Evolutionary conservation across 1,140 invertebrate species (phyloP).

Genomic region (Chrysomallon squamiferum): DNA sequence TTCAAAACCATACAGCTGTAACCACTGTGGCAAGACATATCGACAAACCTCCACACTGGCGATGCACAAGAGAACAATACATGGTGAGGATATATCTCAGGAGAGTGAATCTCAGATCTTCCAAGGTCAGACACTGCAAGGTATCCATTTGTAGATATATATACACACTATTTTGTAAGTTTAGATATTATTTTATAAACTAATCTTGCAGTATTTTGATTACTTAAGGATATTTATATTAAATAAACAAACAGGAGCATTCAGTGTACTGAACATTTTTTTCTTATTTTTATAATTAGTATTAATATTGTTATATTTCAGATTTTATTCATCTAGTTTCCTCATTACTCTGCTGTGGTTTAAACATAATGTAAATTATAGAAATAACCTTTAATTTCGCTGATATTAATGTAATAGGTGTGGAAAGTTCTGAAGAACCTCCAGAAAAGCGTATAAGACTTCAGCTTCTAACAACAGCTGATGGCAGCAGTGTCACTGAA

Average conservation of each 20-base stretch:
- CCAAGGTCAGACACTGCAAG: constrained; percentile 7
- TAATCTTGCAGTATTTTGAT: too few species aligned
- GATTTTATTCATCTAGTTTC: too few species aligned
- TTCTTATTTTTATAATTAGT: too few species aligned
- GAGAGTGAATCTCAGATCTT: constrained; percentile 34
- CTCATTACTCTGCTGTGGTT: too few species aligned
- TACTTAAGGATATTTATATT: too few species aligned
- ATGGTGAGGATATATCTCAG: constrained; percentile 51
- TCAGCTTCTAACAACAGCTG: constrained; percentile 6
- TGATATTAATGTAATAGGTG: not conserved
- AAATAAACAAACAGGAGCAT: too few species aligned
- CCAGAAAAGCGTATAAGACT: constrained; percentile 17
- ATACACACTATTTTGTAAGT: not conserved
- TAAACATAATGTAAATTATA: too few species aligned
- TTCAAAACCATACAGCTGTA: constrained; percentile 70
- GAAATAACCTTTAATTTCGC: too few species aligned
- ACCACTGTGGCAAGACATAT: constrained; percentile 70
- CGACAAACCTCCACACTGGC: constrained; percentile 71
- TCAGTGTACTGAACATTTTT: too few species aligned
- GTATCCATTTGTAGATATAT: not conserved
- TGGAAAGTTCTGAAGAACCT: constrained; percentile 9
- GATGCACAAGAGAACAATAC: constrained; percentile 69
- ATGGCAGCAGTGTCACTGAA: constrained; percentile 11
- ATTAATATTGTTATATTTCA: too few species aligned
- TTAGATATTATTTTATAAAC: too few species aligned